A percentile compares a stretch with the other conserved stretches of the same genome.
phyloP scores from a whole-genome alignment of 2,888 invertebrate species.

The Erynnis tages region DNA sequence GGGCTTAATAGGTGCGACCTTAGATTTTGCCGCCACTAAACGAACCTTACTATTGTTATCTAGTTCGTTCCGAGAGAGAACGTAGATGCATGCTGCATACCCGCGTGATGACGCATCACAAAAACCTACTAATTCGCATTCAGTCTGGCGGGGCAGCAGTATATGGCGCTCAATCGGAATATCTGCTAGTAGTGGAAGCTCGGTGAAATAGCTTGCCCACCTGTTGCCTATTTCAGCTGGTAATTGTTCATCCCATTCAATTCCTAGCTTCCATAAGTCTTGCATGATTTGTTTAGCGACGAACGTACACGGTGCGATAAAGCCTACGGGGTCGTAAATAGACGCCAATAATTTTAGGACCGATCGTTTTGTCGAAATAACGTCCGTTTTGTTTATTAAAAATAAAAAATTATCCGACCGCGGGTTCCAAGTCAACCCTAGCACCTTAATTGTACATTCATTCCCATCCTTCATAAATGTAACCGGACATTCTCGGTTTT shows the following conservation, averaged over 20 bases:
- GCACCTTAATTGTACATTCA: conserved; percentile 5
- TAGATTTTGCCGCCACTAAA: background rate
- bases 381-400: background rate
- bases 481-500: background rate
- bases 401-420: conserved; percentile 3
- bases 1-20: background rate
- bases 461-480: background rate
- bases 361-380: background rate
- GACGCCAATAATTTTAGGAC: conserved; percentile 1
- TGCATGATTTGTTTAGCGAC: conserved; percentile 25
- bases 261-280: conserved; percentile 25
- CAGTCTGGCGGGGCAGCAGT: background rate
- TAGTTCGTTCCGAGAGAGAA: no score
- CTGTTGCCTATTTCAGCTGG: background rate
- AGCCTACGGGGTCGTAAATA: conserved; percentile 11
- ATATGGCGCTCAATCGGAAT: conserved; percentile 6
- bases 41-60: background rate
- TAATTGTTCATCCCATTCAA: conserved; percentile 23
- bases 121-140: conserved; percentile 4
- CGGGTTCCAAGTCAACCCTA: conserved; percentile 13
- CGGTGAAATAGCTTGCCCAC: conserved; percentile 9
- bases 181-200: background rate
- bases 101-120: conserved; percentile 21
- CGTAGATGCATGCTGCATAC: conserved; percentile 6
- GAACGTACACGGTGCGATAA: conserved; percentile 19